These are phyloP conservation scores for Venustaconcha ellipsiformis DNA, from an alignment of 1,140 invertebrate species.

Conservation along the genomic window DNA sequence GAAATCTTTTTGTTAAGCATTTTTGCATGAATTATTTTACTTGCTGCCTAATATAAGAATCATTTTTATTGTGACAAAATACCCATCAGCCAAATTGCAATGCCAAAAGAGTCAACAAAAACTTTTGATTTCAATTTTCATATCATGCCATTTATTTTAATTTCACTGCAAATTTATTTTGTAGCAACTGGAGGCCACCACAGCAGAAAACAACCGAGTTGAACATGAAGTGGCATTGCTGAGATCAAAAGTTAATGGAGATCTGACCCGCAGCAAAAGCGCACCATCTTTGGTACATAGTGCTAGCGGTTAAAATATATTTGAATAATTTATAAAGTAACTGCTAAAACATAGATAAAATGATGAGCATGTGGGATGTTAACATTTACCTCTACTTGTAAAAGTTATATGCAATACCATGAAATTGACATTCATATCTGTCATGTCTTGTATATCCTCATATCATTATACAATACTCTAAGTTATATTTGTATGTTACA, in stretches of 20 bases:
- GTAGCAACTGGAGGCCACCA: constrained; percentile 90
- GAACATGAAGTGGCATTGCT: constrained; percentile 89
- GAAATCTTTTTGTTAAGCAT: too few relatives aligned
- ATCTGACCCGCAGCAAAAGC: constrained; percentile 68
- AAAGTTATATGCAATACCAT: background rate
- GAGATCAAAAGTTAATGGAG: constrained; percentile 84
- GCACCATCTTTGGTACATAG: constrained; percentile 59
- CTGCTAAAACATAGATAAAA: background rate
- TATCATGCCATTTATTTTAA: too few relatives aligned
- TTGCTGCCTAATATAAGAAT: too few relatives aligned
- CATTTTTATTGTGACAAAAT: too few relatives aligned
- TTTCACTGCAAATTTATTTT: constrained; percentile 30
- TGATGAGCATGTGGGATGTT: background rate
- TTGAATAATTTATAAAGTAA: background rate
- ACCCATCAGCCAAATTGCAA: too few relatives aligned
- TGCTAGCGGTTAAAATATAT: background rate
- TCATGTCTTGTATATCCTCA: background rate
- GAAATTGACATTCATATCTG: too few relatives aligned
- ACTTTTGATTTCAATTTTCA: too few relatives aligned
- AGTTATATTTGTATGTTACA: too few relatives aligned
- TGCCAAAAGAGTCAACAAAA: too few relatives aligned
- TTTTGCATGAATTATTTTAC: too few relatives aligned
- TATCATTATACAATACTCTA: too few relatives aligned
- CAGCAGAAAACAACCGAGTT: constrained; percentile 86
- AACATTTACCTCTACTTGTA: background rate